Evolutionary conservation across 2,113 vertebrate species (phyloP).

Genomic region (Apteryx owenii): DNA sequence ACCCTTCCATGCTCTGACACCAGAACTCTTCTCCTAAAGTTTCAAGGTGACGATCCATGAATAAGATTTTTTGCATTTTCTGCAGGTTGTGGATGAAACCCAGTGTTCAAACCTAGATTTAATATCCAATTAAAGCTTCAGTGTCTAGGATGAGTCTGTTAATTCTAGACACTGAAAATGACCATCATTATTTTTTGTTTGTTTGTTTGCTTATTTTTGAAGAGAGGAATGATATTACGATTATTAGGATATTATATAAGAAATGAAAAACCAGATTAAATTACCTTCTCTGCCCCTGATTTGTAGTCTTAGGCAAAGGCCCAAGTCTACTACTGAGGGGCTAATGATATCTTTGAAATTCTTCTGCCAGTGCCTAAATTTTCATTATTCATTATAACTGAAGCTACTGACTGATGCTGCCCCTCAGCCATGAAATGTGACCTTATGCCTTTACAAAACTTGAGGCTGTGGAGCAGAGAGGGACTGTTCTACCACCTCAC

Average conservation of each 20-base stretch:
- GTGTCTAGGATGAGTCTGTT: background rate
- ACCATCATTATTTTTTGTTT: too few species aligned
- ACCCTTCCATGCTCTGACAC: too few species aligned
- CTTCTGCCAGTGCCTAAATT: background rate
- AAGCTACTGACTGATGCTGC: background rate
- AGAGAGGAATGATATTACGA: background rate
- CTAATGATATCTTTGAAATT: background rate
- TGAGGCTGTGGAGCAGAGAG: background rate
- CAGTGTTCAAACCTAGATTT: background rate
- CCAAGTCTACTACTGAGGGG: background rate
- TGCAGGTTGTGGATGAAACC: background rate
- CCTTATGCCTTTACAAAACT: background rate
- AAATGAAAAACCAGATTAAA: background rate
- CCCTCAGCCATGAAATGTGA: background rate
- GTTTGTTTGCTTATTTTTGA: background rate
- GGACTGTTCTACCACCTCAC: background rate
- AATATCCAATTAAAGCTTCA: background rate
- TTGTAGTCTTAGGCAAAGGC: background rate
- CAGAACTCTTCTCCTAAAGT: too few species aligned
- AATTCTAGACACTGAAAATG: background rate
- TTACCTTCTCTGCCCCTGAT: background rate
- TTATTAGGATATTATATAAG: background rate
- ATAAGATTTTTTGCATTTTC: too few species aligned
- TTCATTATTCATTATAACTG: background rate
- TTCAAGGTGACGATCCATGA: too few species aligned